These are phyloP conservation scores for Drosophila imparisetae DNA, from an alignment of 2,888 invertebrate genomes.

Conservation along the genomic window DNA sequence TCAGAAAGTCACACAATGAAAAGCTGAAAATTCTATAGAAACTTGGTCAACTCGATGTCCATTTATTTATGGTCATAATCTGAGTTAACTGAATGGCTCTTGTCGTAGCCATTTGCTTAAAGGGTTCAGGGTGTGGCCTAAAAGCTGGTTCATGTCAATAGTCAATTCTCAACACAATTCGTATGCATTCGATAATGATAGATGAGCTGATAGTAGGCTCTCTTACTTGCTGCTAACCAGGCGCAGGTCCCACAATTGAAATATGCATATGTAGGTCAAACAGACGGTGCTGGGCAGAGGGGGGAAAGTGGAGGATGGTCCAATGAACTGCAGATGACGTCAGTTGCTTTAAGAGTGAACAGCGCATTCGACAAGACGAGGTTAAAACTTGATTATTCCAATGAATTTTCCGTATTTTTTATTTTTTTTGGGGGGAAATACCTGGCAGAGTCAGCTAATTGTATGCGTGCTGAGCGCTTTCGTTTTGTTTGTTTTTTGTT, in stretches of 20 bases:
- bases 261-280: slow-evolving; percentile 40
- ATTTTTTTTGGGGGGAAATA: slow-evolving; percentile 58
- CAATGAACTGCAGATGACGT: slow-evolving; percentile 50
- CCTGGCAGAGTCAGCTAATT: slow-evolving; percentile 35
- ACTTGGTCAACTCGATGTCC: neutral
- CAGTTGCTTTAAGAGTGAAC: slow-evolving; percentile 34
- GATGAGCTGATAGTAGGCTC: slow-evolving; percentile 16
- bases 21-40: neutral
- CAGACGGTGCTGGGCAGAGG: neutral
- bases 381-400: slow-evolving; percentile 41
- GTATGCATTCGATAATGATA: slow-evolving; percentile 33
- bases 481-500: slow-evolving; percentile 12
- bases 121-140: slow-evolving; percentile 21
- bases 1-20: neutral
- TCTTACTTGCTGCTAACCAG: slow-evolving; percentile 24
- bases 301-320: neutral
- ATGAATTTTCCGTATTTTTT: slow-evolving; percentile 37
- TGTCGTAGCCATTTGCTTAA: neutral
- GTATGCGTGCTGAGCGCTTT: slow-evolving; percentile 17
- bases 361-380: slow-evolving; percentile 28
- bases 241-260: slow-evolving; percentile 19
- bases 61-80: neutral
- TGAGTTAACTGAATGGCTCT: neutral
- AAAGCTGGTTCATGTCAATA: slow-evolving; percentile 21
- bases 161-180: slow-evolving; percentile 23